Conservation (phyloP, 1,140 invertebrate species). For the Euglossa dilemma region DNA sequence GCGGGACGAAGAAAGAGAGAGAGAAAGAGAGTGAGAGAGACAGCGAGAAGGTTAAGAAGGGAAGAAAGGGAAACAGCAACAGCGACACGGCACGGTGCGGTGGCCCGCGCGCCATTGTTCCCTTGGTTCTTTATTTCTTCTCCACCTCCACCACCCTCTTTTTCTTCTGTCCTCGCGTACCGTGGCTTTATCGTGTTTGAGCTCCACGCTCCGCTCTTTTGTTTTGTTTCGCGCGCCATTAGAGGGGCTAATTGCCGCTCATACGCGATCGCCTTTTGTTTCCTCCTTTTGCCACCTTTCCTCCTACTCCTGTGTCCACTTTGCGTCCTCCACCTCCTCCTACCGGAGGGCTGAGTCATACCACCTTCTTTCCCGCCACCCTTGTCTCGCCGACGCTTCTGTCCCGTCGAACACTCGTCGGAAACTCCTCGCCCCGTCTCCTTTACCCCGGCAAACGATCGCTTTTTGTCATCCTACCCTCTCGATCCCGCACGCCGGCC, state of each 20-base stretch:
- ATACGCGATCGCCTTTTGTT: constrained; percentile 81
- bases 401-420: constrained; percentile 39
- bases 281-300: constrained; percentile 74
- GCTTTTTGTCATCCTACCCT: constrained; percentile 60
- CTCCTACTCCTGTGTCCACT: constrained; percentile 36
- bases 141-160: constrained; percentile 39
- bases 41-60: neutral
- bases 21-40: neutral
- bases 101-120: constrained; percentile 71
- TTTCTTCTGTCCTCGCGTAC: constrained; percentile 51
- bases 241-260: constrained; percentile 81
- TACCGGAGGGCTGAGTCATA: constrained; percentile 54
- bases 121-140: constrained; percentile 63
- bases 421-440: constrained; percentile 56
- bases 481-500: constrained; percentile 32
- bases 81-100: constrained; percentile 61
- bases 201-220: constrained; percentile 75
- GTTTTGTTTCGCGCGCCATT: constrained; percentile 81
- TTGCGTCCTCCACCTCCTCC: constrained; percentile 40
- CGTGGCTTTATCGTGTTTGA: constrained; percentile 76
- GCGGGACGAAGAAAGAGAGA: neutral
- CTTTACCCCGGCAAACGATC: constrained; percentile 54
- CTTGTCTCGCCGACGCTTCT: constrained; percentile 41
- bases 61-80: constrained; percentile 31
- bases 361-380: constrained; percentile 32